Conservation (phyloP, 92 coral and sea anemone genomes). For the Bergia puertoricense region DNA sequence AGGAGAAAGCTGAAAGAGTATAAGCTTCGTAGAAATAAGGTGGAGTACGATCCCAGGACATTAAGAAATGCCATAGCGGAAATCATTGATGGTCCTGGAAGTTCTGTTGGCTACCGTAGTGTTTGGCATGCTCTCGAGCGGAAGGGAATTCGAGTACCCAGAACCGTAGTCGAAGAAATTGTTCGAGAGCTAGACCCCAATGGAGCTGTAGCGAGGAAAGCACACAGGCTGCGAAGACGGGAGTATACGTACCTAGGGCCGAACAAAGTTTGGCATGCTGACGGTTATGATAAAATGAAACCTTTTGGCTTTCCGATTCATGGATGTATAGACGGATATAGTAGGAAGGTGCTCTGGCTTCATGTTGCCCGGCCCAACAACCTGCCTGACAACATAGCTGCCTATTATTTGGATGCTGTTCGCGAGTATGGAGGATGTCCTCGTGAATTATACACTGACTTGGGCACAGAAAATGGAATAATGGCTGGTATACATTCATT, state of each 20-base stretch:
- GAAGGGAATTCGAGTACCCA: conserved; percentile 31
- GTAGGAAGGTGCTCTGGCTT: not conserved
- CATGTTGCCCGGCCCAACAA: conserved; percentile 8
- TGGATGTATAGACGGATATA: not conserved
- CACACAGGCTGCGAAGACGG: conserved; percentile 38
- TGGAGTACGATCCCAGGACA: too few relatives aligned
- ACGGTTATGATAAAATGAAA: not conserved
- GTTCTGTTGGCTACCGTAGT: too few relatives aligned
- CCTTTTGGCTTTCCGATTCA: not conserved
- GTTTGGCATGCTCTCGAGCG: conserved; percentile 1
- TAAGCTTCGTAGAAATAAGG: too few relatives aligned
- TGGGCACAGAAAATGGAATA: conserved; percentile 4
- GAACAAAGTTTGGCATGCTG: conserved; percentile 38
- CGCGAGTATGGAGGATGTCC: conserved; percentile 15
- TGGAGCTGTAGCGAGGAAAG: conserved; percentile 45
- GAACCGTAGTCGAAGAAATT: conserved; percentile 34
- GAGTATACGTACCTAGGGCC: conserved; percentile 30
- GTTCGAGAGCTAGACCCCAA: conserved; percentile 40
- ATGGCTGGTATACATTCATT: conserved; percentile 5
- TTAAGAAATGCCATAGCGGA: too few relatives aligned
- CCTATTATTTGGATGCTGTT: conserved; percentile 10
- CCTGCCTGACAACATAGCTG: conserved; percentile 10
- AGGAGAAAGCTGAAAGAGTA: too few relatives aligned
- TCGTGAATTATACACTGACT: not conserved
- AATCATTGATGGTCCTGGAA: too few relatives aligned